Base-by-base conservation (phyloP, 2,113 vertebrate species). In the Nycticryphes semicollaris region DNA sequence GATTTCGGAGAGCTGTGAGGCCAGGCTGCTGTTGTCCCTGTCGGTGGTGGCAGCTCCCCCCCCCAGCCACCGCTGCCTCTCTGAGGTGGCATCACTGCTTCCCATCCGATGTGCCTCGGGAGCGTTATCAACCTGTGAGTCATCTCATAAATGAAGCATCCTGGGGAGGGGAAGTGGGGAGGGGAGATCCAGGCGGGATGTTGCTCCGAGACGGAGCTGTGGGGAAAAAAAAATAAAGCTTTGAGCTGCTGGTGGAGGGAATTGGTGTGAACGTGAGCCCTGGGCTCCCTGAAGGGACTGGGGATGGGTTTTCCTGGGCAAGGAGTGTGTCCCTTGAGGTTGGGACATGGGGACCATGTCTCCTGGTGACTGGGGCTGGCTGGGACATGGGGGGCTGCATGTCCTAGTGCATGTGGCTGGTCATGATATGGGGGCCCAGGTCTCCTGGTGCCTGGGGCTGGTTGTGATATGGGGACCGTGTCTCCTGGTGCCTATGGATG, bases 101-200 rank as follows among this genome's bases (percentile, higher is more conserved):
- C 31, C 62, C 83, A 79, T 25, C 33, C 3, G 1, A 17, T 18
- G 67, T 4, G 1, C 14, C 2, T 50, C 3, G 28, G 80, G 84
- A 95, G 37, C 64, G 0, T 33, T 80, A 35, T 69, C 80, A 80
- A 35, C 45, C 54, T 28, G 62, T 96, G 97, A 96, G 90, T 97
- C 95, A 97, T 81, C 95, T 31, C 30, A 2, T 19, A 57, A 78
- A 87, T 19, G 82, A 94, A 66, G 43, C 88, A 12, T n/a, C 27
- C 1, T 19, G 50, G 53, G 48, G 27, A 50, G 50, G 15, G 43
- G 43, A 43, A 13, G 39, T 39, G 28, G 22, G 13, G n/a, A 4
- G 57, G 12, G 37, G 25, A 27, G 3, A 79, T n/a, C 47, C 47
- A 67, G 43, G 54, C 1, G 1, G 76, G 66, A 35, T 64, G 63